Conservation (phyloP, 2,113 vertebrate genomes). For the Amphiprion percula region DNA sequence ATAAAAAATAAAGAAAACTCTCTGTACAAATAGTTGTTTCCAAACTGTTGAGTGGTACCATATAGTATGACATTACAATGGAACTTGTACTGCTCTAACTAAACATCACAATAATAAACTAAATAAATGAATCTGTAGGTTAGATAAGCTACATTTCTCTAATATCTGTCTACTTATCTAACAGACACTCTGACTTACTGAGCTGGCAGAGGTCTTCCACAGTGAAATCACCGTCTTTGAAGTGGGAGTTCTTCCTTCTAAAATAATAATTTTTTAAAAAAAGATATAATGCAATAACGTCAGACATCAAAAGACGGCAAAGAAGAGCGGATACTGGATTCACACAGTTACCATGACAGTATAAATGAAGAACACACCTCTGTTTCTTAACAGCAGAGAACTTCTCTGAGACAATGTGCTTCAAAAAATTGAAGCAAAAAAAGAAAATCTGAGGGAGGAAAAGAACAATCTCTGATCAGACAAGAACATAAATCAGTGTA, state of each 20-base stretch:
- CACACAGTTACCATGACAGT: not conserved
- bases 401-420: conserved; percentile 99
- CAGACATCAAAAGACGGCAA: conserved; percentile 1
- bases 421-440: conserved; percentile 99
- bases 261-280: not conserved
- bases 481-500: not conserved
- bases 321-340: not conserved
- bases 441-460: conserved; percentile 93
- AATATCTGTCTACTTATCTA: not conserved
- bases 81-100: no score
- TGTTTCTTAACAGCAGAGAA: conserved; percentile 93
- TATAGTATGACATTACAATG: no score
- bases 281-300: conserved; percentile 3
- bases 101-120: no score
- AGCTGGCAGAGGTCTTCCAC: conserved; percentile 95
- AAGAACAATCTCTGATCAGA: not conserved
- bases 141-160: no score
- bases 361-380: conserved; percentile 83
- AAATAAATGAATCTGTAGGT: no score
- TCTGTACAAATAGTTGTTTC: no score
- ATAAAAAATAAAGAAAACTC: no score
- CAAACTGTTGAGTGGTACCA: no score
- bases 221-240: conserved; percentile 89
- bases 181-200: conserved; percentile 86
- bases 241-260: conserved; percentile 94